These are phyloP conservation scores for Mergus octosetaceus DNA, from an alignment of 2,797 vertebrate species.

Conservation along the genomic window DNA sequence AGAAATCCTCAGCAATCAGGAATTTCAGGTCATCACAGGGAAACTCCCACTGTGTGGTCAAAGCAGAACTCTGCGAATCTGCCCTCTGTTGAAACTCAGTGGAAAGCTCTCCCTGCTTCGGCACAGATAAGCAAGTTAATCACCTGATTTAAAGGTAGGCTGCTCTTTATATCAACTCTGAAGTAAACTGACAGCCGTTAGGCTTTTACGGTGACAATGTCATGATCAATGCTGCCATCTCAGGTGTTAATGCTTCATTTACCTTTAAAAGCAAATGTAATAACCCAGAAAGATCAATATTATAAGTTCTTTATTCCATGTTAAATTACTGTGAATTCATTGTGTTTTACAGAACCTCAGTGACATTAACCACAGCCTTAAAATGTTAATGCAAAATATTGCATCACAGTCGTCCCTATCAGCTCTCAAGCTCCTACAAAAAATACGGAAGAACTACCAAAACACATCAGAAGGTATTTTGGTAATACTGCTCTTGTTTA, in stretches of 20 bases:
- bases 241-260: slow-evolving; percentile 63
- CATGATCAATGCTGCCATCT: slow-evolving; percentile 36
- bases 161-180: slow-evolving; percentile 20
- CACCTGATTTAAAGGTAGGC: slow-evolving; percentile 45
- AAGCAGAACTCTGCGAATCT: neutral
- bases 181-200: neutral
- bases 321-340: slow-evolving; percentile 26
- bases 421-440: neutral
- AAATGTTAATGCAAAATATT: neutral
- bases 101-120: neutral
- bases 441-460: neutral
- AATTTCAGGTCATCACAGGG: neutral
- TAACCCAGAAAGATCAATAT: slow-evolving; percentile 66
- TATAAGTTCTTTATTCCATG: slow-evolving; percentile 26
- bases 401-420: neutral
- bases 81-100: neutral
- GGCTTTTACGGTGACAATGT: slow-evolving; percentile 22
- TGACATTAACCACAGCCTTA: neutral
- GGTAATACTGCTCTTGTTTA: neutral
- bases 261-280: slow-evolving; percentile 66
- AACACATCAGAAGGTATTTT: neutral
- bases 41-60: rapidly evolving
- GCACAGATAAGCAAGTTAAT: neutral
- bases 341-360: slow-evolving; percentile 33
- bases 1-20: neutral